Evolutionary conservation across 2,888 invertebrate species (phyloP), one percentile per base, ranked within the genome.

Genomic region (Mellilla xanthometata): DNA sequence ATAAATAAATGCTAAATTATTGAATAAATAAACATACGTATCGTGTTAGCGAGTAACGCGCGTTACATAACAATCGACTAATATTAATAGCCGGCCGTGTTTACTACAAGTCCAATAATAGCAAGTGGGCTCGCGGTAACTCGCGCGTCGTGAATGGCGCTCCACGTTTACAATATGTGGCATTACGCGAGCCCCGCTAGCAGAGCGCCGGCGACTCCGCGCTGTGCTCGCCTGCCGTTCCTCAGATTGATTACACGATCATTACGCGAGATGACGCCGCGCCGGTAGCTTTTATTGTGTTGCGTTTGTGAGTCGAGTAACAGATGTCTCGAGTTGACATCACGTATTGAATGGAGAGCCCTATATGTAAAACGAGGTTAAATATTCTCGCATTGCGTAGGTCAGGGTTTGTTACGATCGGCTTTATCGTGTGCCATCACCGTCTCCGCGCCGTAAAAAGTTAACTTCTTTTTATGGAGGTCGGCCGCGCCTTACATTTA

Each of bases 141-240:
- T 80, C 75, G 70, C 70, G 68, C 68, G 72, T 79, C 76, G 75
- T 81, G 80, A 83, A 82, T 82, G 83, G 65, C 58, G 60, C 66
- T 69, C 71, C 72, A 72, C 71, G 77, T 77, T 76, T 78, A 73
- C 76, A 72, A 67, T 70, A 70, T 45, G 49, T 47, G 56, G 34
- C 48, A 30, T 35, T 33, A 26, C 36, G 43, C 9, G 40, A 42
- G 28, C 6, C 35, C 23, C 45, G 42, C 46, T n/a, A n/a, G 46
- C 53, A 48, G 51, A 53, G 46, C 51, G 52, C 40, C 44, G 36
- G 44, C 44, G 24, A 8, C 24, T 26, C 7, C 35, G 15, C 11
- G 29, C 28, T 2, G n/a, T 10, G n/a, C n/a, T n/a, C n/a, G n/a
- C n/a, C n/a, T n/a, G n/a, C n/a, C 15, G 6, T 6, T 19, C 26